phyloP scores from a whole-genome alignment of 2,113 vertebrate species.

The Melanotaenia duboulayi region DNA sequence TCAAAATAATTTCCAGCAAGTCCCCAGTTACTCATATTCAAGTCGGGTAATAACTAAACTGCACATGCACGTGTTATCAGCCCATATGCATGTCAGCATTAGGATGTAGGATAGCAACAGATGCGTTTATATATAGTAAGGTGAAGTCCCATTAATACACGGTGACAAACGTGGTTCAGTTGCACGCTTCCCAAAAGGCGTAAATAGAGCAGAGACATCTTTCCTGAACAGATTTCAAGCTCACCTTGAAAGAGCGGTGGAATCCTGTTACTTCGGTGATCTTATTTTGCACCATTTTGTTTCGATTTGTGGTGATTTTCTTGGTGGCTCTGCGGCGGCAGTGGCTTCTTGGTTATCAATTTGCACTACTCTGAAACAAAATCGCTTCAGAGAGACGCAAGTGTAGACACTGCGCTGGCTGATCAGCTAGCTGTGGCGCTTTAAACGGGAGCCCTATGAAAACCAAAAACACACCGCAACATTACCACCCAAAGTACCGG shows the following conservation, averaged over 20 bases:
- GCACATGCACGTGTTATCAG: slow-evolving; percentile 12
- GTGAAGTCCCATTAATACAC: slow-evolving; percentile 6
- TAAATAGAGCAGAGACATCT: not conserved
- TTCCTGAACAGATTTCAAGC: slow-evolving; percentile 2
- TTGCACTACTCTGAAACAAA: slow-evolving; percentile 76
- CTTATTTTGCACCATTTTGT: slow-evolving; percentile 93
- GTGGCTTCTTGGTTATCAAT: slow-evolving; percentile 62
- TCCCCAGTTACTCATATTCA: not conserved
- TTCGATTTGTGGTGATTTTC: slow-evolving; percentile 53
- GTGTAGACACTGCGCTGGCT: slow-evolving; percentile 74
- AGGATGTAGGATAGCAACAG: slow-evolving; percentile 33
- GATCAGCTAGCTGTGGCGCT: slow-evolving; percentile 70
- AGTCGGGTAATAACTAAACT: not conserved
- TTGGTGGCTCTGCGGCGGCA: slow-evolving; percentile 59
- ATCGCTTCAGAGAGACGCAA: slow-evolving; percentile 67
- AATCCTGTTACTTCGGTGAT: slow-evolving; percentile 90
- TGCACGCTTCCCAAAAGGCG: slow-evolving; percentile 15
- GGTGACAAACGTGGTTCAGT: slow-evolving; percentile 32
- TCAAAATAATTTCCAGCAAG: not conserved
- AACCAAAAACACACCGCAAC: slow-evolving; percentile 20
- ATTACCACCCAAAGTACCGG: slow-evolving; percentile 13
- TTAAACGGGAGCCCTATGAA: slow-evolving; percentile 81
- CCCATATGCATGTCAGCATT: slow-evolving; percentile 7
- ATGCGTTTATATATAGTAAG: slow-evolving; percentile 64
- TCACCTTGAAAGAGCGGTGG: slow-evolving; percentile 93